Percentiles rank a stretch among this genome's conserved stretches.
phyloP scores from a whole-genome alignment of 2,888 invertebrate species.

The Cerceris rybyensis region DNA sequence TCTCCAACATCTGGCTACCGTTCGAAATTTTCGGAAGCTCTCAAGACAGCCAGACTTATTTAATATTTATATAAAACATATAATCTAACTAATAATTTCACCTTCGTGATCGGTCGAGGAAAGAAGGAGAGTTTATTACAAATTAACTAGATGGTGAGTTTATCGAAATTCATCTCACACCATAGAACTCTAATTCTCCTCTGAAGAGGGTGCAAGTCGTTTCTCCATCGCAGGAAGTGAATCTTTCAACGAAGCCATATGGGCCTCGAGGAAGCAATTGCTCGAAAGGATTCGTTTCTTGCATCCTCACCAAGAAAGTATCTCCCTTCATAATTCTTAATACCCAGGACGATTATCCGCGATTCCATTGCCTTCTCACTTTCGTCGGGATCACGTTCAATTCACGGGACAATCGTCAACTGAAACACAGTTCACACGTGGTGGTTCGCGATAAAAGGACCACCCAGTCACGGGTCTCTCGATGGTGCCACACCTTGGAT shows the following conservation, averaged over 20 bases:
- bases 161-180: not conserved
- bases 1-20: conserved; percentile 53
- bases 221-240: conserved; percentile 32
- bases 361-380: conserved; percentile 31
- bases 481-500: conserved; percentile 77
- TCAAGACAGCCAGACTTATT: conserved; percentile 19
- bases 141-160: not conserved
- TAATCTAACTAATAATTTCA: conserved; percentile 27
- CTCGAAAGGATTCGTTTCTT: conserved; percentile 38
- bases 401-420: conserved; percentile 45
- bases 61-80: conserved; percentile 31
- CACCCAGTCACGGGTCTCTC: conserved; percentile 72
- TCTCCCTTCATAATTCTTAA: conserved; percentile 20
- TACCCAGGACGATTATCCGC: conserved; percentile 32
- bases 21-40: conserved; percentile 38
- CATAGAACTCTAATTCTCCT: not conserved
- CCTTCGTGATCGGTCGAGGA: not conserved
- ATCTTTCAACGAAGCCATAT: conserved; percentile 25
- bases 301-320: conserved; percentile 6
- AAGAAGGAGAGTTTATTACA: not conserved
- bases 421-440: conserved; percentile 62
- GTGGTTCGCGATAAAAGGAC: conserved; percentile 65
- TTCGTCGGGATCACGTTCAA: conserved; percentile 19
- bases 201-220: not conserved
- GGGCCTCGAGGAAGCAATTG: conserved; percentile 25